Evolutionary conservation across 2,888 invertebrate genomes (phyloP).

Genomic region (Empis stercorea): DNA sequence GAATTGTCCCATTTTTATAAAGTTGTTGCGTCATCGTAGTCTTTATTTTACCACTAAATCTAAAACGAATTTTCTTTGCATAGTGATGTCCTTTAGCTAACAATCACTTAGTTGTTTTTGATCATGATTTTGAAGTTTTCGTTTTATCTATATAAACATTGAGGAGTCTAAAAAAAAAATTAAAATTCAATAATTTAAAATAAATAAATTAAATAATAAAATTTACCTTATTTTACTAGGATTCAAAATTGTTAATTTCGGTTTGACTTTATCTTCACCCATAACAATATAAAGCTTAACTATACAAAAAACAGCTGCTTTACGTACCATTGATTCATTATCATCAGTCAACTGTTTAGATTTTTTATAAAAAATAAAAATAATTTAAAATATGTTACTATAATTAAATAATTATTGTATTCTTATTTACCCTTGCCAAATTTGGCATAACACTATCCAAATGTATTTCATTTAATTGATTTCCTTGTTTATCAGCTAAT

Average conservation of each 20-base stretch:
- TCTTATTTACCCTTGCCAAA: constrained; percentile 56
- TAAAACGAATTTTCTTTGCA: constrained; percentile 20
- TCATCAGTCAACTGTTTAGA: constrained; percentile 84
- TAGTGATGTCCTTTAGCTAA: constrained; percentile 20
- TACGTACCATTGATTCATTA: constrained; percentile 81
- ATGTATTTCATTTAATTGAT: constrained; percentile 58
- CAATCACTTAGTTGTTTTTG: constrained; percentile 24
- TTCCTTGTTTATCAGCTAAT: constrained; percentile 63
- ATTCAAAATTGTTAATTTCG: constrained; percentile 66
- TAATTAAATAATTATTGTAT: too few relatives aligned
- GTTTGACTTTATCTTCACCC: constrained; percentile 72
- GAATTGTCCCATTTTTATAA: constrained; percentile 17
- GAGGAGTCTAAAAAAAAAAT: constrained; percentile 17
- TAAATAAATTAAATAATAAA: not conserved
- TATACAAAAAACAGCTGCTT: constrained; percentile 95
- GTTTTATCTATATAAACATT: constrained; percentile 22
- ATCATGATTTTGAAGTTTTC: constrained; percentile 20
- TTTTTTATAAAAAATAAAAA: too few relatives aligned
- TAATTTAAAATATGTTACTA: constrained; percentile 12
- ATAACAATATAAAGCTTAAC: constrained; percentile 83
- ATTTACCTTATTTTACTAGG: constrained; percentile 66
- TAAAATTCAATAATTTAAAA: not conserved
- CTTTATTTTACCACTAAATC: constrained; percentile 17
- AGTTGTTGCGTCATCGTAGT: not conserved
- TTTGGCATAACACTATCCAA: constrained; percentile 76